Evolutionary conservation across 2,888 invertebrate genomes (phyloP).

Genomic region (Brachylomia viminalis): DNA sequence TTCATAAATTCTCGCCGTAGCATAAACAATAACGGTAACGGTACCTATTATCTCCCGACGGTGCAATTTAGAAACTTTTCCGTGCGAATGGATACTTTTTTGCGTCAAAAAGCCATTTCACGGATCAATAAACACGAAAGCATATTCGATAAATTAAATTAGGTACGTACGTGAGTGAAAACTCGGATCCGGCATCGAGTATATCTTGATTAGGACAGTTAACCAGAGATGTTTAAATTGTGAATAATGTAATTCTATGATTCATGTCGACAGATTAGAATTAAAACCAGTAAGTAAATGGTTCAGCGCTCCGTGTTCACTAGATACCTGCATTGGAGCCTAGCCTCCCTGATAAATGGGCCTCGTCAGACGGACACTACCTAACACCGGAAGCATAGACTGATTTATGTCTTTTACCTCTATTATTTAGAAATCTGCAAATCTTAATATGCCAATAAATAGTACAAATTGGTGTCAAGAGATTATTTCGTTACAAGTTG

Average conservation of each 20-base stretch:
- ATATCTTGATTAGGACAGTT: conserved; percentile 51
- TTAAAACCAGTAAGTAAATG: conserved; percentile 48
- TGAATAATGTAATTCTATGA: conserved; percentile 44
- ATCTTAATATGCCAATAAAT: conserved; percentile 76
- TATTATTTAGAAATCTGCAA: conserved; percentile 80
- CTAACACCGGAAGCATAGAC: conserved; percentile 76
- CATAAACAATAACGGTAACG: conserved; percentile 70
- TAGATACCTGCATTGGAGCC: conserved; percentile 62
- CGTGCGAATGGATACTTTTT: conserved; percentile 67
- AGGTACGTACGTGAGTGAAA: conserved; percentile 67
- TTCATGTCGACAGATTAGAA: conserved; percentile 47
- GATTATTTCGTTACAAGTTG: conserved; percentile 35
- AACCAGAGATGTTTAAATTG: conserved; percentile 44
- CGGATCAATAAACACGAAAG: conserved; percentile 73
- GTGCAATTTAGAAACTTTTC: conserved; percentile 76
- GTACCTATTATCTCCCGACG: conserved; percentile 72
- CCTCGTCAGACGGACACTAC: conserved; percentile 61
- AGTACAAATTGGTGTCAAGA: conserved; percentile 39
- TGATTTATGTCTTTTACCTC: conserved; percentile 77
- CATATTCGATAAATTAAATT: conserved; percentile 70
- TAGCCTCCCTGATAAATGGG: conserved; percentile 70
- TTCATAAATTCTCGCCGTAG: conserved; percentile 40
- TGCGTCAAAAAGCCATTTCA: conserved; percentile 72
- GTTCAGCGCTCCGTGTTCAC: conserved; percentile 33
- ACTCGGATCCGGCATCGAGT: conserved; percentile 42